phyloP scores from a whole-genome alignment of 2,888 invertebrate genomes.

The Aspidiotus destructor region DNA sequence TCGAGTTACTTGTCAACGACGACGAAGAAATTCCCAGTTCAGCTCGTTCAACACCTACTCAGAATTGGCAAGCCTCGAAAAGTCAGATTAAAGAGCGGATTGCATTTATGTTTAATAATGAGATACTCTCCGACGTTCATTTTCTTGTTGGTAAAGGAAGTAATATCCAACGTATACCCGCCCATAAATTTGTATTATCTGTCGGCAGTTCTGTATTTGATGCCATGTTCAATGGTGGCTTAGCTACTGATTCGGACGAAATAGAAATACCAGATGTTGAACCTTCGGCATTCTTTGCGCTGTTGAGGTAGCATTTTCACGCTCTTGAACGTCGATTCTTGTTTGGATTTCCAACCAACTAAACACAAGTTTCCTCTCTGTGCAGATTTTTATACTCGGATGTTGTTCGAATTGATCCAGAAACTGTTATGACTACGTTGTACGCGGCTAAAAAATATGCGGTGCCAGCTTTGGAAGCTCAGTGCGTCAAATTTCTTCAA shows the following conservation, averaged over 20 bases:
- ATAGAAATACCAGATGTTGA: slow-evolving; percentile 76
- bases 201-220: slow-evolving; percentile 78
- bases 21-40: background rate
- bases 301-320: slow-evolving; percentile 46
- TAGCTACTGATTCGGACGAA: slow-evolving; percentile 58
- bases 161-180: slow-evolving; percentile 60
- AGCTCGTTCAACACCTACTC: background rate
- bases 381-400: slow-evolving; percentile 61
- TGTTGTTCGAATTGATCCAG: slow-evolving; percentile 71
- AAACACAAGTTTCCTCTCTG: slow-evolving; percentile 17
- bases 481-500: slow-evolving; percentile 68
- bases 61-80: slow-evolving; percentile 64
- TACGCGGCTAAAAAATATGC: slow-evolving; percentile 83
- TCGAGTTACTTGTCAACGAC: background rate
- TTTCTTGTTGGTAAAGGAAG: slow-evolving; percentile 67
- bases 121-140: slow-evolving; percentile 58
- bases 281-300: slow-evolving; percentile 66
- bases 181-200: slow-evolving; percentile 68
- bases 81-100: slow-evolving; percentile 53
- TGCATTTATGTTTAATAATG: slow-evolving; percentile 57
- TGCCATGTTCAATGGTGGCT: slow-evolving; percentile 65
- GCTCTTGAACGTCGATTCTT: no score
- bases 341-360: background rate
- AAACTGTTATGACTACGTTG: slow-evolving; percentile 75
- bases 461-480: slow-evolving; percentile 68